These are phyloP conservation scores for Denticeps clupeoides DNA, from an alignment of 2,797 vertebrate genomes.

Conservation along the genomic window DNA sequence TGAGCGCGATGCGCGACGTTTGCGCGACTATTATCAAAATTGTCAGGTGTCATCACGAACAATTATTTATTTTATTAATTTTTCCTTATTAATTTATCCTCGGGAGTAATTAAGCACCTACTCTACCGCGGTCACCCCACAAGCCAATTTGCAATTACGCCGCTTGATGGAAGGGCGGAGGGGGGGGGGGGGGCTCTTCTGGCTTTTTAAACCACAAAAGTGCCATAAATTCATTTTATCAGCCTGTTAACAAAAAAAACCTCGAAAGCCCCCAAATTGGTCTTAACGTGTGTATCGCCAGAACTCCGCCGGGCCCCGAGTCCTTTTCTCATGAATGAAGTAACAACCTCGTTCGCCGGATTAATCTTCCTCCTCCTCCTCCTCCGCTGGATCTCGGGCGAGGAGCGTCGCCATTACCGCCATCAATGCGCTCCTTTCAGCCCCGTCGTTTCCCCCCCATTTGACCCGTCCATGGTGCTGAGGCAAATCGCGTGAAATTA, in stretches of 20 bases:
- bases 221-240: constrained; percentile 53
- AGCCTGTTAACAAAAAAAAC: constrained; percentile 50
- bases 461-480: constrained; percentile 71
- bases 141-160: no score
- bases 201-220: no score
- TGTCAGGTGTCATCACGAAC: no score
- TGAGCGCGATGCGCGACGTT: no score
- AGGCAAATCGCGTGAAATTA: constrained; percentile 79
- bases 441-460: constrained; percentile 60
- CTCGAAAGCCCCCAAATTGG: constrained; percentile 59
- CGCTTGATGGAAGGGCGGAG: no score
- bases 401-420: constrained; percentile 68
- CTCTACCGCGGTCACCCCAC: no score
- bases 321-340: constrained; percentile 71
- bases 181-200: no score
- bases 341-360: constrained; percentile 69
- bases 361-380: constrained; percentile 60
- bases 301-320: constrained; percentile 49
- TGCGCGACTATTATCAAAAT: no score
- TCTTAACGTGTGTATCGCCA: constrained; percentile 66
- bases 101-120: no score
- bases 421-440: constrained; percentile 67
- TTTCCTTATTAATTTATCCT: no score
- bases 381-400: constrained; percentile 46
- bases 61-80: no score